Base-by-base conservation (phyloP, 2,888 invertebrate species). In the Yponomeuta evonymella region DNA sequence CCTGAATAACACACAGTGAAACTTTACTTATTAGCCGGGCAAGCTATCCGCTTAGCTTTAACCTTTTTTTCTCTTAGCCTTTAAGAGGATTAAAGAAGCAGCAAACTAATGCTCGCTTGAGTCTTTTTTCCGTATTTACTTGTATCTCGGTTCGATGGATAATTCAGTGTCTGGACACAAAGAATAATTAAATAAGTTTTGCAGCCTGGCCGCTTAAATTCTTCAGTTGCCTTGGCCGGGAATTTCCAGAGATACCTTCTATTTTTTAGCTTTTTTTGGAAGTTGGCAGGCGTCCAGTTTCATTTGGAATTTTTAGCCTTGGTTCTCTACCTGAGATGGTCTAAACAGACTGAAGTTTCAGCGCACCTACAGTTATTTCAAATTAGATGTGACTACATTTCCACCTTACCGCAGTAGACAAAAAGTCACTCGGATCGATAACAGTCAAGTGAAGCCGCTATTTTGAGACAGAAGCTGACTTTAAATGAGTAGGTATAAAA, bases 61-160 rank as follows among this genome's bases (percentile, higher is more conserved):
- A 43, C 48, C 29, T 70, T 70, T 70, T 23, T 70, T 70, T 70
- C n/a, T 29, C 48, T 69, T 10, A 33, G 69, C 70, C 64, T 48
- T 65, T 76, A 74, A 76, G 72, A 74, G 76, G 74, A 77, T 79
- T 77, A 78, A 71, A 73, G 30, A 70, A 72, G 72, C 70, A 72
- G 73, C 75, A 77, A 64, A 67, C 74, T 69, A 48, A 23, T 29
- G 36, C 67, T 67, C 43, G 43, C 30, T 70, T 12, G 51, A n/a
- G 70, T 74, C 76, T 76, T 79, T 74, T 73, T 68, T 73, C 72
- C 72, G 70, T 73, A 74, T 79, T 75, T 74, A 72, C 75, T 76
- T 78, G 76, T 77, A 77, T 74, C 71, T 68, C 72, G 67, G 73
- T 73, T 75, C 74, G 74, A 74, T 75, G 74, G 68, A 74, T 71